Conservation (phyloP, 1,140 invertebrate genomes). For the Aphaenogaster rudis region DNA sequence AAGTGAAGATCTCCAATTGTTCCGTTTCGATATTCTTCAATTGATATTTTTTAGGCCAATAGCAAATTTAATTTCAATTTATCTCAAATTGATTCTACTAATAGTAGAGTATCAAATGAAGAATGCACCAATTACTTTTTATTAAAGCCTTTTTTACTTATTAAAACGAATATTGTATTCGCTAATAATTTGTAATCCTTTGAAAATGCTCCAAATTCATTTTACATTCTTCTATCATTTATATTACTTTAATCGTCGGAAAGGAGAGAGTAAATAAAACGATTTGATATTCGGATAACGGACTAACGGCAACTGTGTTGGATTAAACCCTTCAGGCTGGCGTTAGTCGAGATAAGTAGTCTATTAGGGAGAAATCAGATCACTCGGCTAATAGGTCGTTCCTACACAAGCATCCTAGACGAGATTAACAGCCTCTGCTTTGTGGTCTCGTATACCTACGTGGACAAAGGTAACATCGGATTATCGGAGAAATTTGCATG, state of each 20-base stretch:
- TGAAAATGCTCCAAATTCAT: neutral
- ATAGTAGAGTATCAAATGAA: neutral
- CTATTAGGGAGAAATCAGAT: constrained; percentile 64
- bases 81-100: neutral
- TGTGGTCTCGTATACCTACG: constrained; percentile 46
- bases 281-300: constrained; percentile 23
- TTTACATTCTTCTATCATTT: neutral
- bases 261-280: neutral
- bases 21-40: neutral
- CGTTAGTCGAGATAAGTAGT: constrained; percentile 52
- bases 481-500: constrained; percentile 64
- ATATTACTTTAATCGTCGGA: neutral
- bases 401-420: constrained; percentile 57
- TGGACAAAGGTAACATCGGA: constrained; percentile 63
- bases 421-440: constrained; percentile 58
- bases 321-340: constrained; percentile 40
- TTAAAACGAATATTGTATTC: neutral
- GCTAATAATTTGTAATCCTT: neutral
- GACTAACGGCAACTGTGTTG: neutral
- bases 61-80: neutral
- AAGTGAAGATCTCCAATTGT: neutral
- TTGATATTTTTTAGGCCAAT: neutral
- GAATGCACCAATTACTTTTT: neutral
- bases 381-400: constrained; percentile 64
- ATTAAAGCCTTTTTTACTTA: neutral